Conservation (phyloP, 2,113 vertebrate genomes). For the Aptenodytes forsteri region DNA sequence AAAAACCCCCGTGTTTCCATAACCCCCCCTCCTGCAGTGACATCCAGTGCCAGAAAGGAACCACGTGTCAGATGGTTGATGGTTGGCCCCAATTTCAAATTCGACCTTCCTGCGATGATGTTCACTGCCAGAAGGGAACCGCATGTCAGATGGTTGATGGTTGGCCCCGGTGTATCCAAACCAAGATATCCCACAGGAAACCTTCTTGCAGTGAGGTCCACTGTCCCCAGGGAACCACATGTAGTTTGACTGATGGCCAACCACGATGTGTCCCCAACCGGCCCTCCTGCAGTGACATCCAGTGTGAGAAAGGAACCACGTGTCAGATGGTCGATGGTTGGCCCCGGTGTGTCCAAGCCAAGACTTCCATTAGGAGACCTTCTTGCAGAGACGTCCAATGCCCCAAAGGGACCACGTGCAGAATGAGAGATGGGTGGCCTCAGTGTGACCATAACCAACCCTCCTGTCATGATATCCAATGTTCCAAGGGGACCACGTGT, state of each 20-base stretch:
- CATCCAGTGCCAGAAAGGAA: fast-evolving
- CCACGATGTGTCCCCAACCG: no score
- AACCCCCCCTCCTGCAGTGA: not conserved
- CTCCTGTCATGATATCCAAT: not conserved
- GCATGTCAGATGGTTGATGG: fast-evolving
- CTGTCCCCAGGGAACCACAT: not conserved
- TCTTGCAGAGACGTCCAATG: not conserved
- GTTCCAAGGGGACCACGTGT: not conserved
- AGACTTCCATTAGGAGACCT: fast-evolving
- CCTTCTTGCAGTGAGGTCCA: not conserved
- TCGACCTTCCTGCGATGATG: not conserved
- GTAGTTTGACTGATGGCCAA: not conserved
- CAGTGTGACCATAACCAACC: not conserved
- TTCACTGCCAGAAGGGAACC: fast-evolving
- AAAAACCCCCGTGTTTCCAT: no score
- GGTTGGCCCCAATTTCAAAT: not conserved
- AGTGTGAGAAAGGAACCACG: no score
- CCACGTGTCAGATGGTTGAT: fast-evolving
- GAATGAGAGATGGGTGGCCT: fast-evolving
- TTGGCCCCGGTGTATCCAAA: not conserved
- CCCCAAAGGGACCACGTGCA: not conserved
- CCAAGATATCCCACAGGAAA: fast-evolving
- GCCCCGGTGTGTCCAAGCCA: not conserved
- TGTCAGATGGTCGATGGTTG: not conserved
- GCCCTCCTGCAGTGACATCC: no score